Evolutionary conservation across 2,113 vertebrate genomes (phyloP).

Genomic region (Camarhynchus parvulus): DNA sequence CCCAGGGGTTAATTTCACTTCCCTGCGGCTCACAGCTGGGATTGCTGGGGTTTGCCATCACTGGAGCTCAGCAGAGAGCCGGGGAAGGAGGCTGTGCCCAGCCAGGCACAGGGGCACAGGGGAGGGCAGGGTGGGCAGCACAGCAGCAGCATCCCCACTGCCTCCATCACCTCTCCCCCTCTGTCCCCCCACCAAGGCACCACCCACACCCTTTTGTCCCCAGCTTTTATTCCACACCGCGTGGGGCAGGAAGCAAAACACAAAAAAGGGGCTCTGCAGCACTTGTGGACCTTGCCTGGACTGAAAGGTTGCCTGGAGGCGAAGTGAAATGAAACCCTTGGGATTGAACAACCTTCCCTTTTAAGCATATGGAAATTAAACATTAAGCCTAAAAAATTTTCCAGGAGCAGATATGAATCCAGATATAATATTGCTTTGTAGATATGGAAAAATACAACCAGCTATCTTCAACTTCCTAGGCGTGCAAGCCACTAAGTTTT

Average conservation of each 20-base stretch:
- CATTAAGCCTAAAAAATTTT: conserved; percentile 32
- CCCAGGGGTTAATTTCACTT: neutral
- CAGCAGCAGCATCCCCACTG: neutral
- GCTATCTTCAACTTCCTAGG: conserved; percentile 15
- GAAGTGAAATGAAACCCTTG: neutral
- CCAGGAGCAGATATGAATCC: conserved; percentile 49
- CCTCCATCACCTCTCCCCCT: neutral
- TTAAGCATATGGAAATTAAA: conserved; percentile 54
- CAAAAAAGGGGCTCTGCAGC: neutral
- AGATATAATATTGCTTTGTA: conserved; percentile 35
- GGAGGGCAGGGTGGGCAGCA: neutral
- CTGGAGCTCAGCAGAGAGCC: neutral
- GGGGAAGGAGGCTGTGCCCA: neutral
- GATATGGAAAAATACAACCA: conserved; percentile 49
- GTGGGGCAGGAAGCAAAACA: conserved; percentile 45
- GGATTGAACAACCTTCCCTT: conserved; percentile 9
- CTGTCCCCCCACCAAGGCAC: neutral
- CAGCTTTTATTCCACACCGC: neutral
- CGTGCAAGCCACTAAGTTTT: conserved; percentile 5
- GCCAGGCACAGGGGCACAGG: neutral
- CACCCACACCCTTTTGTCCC: neutral
- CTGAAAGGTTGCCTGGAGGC: conserved; percentile 1
- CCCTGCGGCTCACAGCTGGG: neutral
- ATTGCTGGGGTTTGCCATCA: neutral
- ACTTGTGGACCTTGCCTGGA: neutral